phyloP scores from a whole-genome alignment of 2,888 invertebrate genomes.

The Eristalis intricaria region DNA sequence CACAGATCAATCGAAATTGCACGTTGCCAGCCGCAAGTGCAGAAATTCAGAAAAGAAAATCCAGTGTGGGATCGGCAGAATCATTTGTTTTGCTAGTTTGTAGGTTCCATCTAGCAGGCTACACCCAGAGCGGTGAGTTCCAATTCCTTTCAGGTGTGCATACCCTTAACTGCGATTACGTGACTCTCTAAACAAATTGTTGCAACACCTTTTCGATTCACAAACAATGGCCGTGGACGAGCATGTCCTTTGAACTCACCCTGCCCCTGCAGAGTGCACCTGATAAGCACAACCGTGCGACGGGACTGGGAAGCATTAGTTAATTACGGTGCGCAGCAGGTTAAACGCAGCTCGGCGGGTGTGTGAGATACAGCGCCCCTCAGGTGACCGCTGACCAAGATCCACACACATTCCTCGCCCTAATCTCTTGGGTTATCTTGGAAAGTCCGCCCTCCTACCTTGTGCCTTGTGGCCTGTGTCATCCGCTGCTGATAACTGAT shows the following conservation, averaged over 20 bases:
- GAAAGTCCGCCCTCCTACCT: neutral
- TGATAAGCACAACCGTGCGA: slow-evolving; percentile 29
- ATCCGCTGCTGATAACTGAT: slow-evolving; percentile 31
- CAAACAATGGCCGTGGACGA: slow-evolving; percentile 32
- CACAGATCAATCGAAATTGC: slow-evolving; percentile 63
- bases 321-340: slow-evolving; percentile 54
- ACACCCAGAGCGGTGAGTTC: slow-evolving; percentile 19
- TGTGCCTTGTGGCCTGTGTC: neutral
- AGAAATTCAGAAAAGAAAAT: slow-evolving; percentile 42
- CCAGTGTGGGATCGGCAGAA: slow-evolving; percentile 69
- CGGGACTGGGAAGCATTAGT: slow-evolving; percentile 56
- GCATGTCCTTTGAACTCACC: slow-evolving; percentile 56
- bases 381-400: slow-evolving; percentile 43
- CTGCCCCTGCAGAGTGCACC: neutral
- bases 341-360: slow-evolving; percentile 2
- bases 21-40: slow-evolving; percentile 61
- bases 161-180: slow-evolving; percentile 49
- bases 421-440: slow-evolving; percentile 28
- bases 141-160: slow-evolving; percentile 35
- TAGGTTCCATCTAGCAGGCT: slow-evolving; percentile 35
- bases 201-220: slow-evolving; percentile 57
- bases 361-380: slow-evolving; percentile 24
- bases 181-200: slow-evolving; percentile 60
- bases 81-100: slow-evolving; percentile 66
- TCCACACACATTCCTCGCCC: neutral